phyloP scores from a whole-genome alignment of 2,797 vertebrate species.

The Echiichthys vipera region DNA sequence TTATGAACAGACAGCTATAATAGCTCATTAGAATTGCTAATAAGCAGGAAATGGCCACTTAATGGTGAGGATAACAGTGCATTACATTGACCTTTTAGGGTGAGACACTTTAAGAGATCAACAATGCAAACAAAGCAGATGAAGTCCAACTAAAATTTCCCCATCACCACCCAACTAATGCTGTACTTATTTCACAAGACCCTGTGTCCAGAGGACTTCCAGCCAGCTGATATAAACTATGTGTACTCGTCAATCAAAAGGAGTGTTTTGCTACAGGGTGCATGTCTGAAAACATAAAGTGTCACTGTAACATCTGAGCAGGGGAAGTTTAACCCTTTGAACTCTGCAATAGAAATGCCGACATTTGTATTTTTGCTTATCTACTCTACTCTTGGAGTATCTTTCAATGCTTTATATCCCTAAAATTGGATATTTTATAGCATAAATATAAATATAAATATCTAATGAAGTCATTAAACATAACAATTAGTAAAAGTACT shows the following conservation, averaged over 20 bases:
- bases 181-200: neutral
- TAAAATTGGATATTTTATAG: no score
- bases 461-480: no score
- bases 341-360: neutral
- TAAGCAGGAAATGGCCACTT: conserved; percentile 62
- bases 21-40: conserved; percentile 59
- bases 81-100: conserved; percentile 61
- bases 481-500: no score
- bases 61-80: conserved; percentile 51
- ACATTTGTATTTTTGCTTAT: no score
- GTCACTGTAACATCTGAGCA: neutral
- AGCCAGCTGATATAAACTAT: neutral
- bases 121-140: conserved; percentile 45
- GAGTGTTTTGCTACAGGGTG: neutral
- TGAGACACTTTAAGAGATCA: conserved; percentile 35
- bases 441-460: no score
- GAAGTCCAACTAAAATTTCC: conserved; percentile 13
- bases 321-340: neutral
- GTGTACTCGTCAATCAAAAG: neutral
- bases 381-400: no score
- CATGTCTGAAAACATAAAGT: neutral
- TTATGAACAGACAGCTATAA: conserved; percentile 34
- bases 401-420: no score
- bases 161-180: neutral
- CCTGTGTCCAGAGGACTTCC: neutral